Percentiles rank a stretch among this genome's conserved stretches.
These are phyloP conservation scores for Seira ritae DNA, from an alignment of 2,888 invertebrate species.

Conservation along the genomic window DNA sequence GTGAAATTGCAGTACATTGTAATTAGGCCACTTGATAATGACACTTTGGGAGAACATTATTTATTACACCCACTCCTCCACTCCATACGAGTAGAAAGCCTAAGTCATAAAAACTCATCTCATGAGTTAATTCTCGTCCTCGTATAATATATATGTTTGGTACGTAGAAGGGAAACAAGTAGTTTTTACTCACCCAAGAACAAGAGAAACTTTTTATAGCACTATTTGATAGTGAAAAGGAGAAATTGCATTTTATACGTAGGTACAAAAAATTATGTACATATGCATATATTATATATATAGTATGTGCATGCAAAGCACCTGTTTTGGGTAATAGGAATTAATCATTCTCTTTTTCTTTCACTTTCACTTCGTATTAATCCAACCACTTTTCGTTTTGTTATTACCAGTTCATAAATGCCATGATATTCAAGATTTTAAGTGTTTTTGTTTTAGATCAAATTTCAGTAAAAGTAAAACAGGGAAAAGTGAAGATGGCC, in stretches of 20 bases:
- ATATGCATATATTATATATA: no score
- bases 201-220: background rate
- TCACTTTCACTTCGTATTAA: slow-evolving; percentile 1
- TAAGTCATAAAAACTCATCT: slow-evolving; percentile 12
- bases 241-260: no score
- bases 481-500: background rate
- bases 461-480: background rate
- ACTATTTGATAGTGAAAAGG: background rate
- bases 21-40: slow-evolving; percentile 17
- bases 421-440: background rate
- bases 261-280: no score
- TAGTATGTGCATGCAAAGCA: background rate
- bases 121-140: background rate
- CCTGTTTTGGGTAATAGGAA: background rate
- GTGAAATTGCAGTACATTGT: background rate
- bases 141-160: background rate
- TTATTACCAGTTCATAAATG: background rate
- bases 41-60: background rate
- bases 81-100: slow-evolving; percentile 11
- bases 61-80: background rate
- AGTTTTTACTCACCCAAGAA: background rate
- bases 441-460: background rate
- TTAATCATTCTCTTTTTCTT: no score
- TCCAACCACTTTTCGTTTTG: background rate
- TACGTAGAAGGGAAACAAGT: background rate